phyloP scores from a whole-genome alignment of 2,888 invertebrate genomes.

The Dioctria linearis region DNA sequence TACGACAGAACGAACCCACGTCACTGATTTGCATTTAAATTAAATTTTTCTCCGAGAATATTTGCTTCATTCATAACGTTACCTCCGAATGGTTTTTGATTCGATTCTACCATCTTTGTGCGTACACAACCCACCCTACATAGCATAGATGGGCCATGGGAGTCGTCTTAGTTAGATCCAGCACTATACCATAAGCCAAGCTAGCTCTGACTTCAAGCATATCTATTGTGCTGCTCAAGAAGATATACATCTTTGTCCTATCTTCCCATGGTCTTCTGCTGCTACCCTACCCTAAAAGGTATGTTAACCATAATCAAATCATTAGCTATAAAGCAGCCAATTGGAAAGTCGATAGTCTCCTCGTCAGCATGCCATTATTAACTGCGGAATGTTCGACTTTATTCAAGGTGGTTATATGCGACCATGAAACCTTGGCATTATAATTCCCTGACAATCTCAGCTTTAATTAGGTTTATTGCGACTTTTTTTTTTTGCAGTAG shows the following conservation, averaged over 20 bases:
- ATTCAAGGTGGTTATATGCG: background rate
- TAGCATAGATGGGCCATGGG: too few species aligned
- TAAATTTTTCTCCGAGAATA: constrained; percentile 35
- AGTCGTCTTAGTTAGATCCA: too few species aligned
- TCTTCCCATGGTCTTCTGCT: background rate
- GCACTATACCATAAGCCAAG: too few species aligned
- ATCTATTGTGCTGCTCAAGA: too few species aligned
- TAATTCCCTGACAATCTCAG: background rate
- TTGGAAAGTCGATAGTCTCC: constrained; percentile 32
- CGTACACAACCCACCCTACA: background rate
- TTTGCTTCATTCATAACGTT: constrained; percentile 11
- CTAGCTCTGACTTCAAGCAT: too few species aligned
- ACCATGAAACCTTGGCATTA: background rate
- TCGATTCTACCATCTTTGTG: background rate
- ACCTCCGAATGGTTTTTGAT: constrained; percentile 22
- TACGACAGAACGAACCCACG: constrained; percentile 3
- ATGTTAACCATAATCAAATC: constrained; percentile 43
- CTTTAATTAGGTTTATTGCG: constrained; percentile 31
- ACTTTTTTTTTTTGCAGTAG: background rate
- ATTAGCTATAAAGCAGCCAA: constrained; percentile 33
- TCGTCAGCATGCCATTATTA: constrained; percentile 9
- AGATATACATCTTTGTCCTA: too few species aligned
- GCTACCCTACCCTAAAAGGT: constrained; percentile 17
- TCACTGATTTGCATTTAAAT: constrained; percentile 38
- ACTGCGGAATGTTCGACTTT: constrained; percentile 2